Conservation (phyloP, 2,888 invertebrate species). For the Pterobdella sp. region DNA sequence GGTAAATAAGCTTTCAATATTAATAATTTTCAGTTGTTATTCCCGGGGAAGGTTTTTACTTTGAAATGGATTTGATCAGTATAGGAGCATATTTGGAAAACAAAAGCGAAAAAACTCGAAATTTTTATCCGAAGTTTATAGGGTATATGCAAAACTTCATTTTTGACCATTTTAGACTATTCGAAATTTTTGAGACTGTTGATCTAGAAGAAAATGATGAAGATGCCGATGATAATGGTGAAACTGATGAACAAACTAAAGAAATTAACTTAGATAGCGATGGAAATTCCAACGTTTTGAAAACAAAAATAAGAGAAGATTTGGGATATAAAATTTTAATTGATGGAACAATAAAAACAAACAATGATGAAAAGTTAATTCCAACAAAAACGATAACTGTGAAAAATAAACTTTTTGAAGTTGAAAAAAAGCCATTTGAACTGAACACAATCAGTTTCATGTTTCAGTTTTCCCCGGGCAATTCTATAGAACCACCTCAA, state of each 20-base stretch:
- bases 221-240: background rate
- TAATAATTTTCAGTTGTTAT: conserved; percentile 35
- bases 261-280: background rate
- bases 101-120: background rate
- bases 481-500: background rate
- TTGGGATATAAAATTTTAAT: background rate
- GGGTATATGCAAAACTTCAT: conserved; percentile 38
- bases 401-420: conserved; percentile 1
- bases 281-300: background rate
- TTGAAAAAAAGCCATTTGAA: background rate
- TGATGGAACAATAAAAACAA: background rate
- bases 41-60: conserved; percentile 35
- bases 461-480: conserved; percentile 13
- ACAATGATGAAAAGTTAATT: conserved; percentile 12
- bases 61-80: conserved; percentile 35
- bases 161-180: conserved; percentile 32
- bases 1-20: too few relatives aligned
- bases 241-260: background rate
- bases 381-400: conserved; percentile 27
- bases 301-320: background rate
- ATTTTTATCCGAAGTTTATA: conserved; percentile 28
- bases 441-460: conserved; percentile 17
- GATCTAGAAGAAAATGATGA: background rate
- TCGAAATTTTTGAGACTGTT: conserved; percentile 26
- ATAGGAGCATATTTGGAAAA: conserved; percentile 16